Evolutionary conservation across 1,140 invertebrate genomes (phyloP), one percentile per base, ranked within the genome.

Genomic region (Pararge aegeria): DNA sequence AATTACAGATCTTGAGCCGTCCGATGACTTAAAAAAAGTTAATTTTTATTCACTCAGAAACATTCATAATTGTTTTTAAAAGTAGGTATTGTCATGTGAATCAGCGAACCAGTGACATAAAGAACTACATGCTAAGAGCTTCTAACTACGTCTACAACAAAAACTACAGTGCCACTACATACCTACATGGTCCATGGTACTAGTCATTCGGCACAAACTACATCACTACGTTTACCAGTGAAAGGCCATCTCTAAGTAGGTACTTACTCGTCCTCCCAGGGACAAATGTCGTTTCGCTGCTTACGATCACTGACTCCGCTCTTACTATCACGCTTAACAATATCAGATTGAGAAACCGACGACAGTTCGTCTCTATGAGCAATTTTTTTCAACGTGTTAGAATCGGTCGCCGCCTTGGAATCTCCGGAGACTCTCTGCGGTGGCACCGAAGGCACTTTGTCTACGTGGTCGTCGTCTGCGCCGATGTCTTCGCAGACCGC

Each of bases 201-300:
- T 19, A 49, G 30, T n/a, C 15, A 16, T 37, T 48, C 55, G 19
- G 13, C 15, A 40, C 53, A 21, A 51, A 51, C 52, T 61, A 61
- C 57, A 19, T n/a, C 16, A 50, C 44, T 55, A 55, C 38, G 16
- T 46, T 38, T 34, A 55, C 44, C 37, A 30, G 51, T 46, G 44
- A 48, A 55, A 51, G 44, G 38, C 40, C 21, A 52, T 34, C 34
- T 34, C 13, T 9, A 13, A 42, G 42, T 9, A 13, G 34, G 42
- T 91, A 95, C 95, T 95, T 91, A 96, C 95, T 96, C 95, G 85
- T 96, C 95, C 92, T 96, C 95, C 95, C 95, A 96, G 50, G 95
- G 95, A 91, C 95, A 96, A 78, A 96, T 93, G 85, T 96, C 94
- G 84, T 93, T 95, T 86, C 91, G 91, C 90, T 94, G 95, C 59